phyloP scores from a whole-genome alignment of 2,888 invertebrate species.

The Lasioglossum calceatum region DNA sequence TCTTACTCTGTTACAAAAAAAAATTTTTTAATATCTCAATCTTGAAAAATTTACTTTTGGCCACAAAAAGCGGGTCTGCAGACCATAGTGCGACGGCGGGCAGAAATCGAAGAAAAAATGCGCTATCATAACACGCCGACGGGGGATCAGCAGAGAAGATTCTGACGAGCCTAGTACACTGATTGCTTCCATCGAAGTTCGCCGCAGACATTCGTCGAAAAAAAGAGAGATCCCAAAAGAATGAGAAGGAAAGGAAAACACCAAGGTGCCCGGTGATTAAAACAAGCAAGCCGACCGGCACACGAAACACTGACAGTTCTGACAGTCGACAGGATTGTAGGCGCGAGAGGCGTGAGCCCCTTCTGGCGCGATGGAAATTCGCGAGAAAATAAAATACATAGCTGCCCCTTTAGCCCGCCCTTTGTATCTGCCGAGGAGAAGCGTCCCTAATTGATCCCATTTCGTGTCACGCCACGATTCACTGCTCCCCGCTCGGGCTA shows the following conservation, averaged over 20 bases:
- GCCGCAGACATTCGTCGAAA: background rate
- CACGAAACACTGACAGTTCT: constrained; percentile 72
- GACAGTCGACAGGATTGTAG: constrained; percentile 75
- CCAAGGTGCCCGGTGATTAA: constrained; percentile 45
- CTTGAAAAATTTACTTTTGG: no score
- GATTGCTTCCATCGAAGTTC: constrained; percentile 49
- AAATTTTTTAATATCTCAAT: no score
- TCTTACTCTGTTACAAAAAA: no score
- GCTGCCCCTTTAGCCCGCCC: constrained; percentile 48
- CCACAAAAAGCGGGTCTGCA: no score
- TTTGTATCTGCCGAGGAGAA: constrained; percentile 65
- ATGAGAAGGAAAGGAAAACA: constrained; percentile 42
- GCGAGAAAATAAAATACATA: constrained; percentile 61
- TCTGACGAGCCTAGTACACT: constrained; percentile 5
- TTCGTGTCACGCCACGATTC: constrained; percentile 57
- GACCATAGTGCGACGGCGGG: no score
- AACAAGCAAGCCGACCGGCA: constrained; percentile 55
- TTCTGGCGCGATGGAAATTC: constrained; percentile 66
- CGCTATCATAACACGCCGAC: background rate
- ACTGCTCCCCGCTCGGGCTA: constrained; percentile 33
- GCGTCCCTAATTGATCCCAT: constrained; percentile 70
- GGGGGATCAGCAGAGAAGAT: background rate
- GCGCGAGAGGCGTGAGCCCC: constrained; percentile 67
- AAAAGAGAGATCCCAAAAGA: constrained; percentile 21
- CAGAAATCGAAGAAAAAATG: background rate